phyloP scores from a whole-genome alignment of 2,113 vertebrate genomes.

The Pontoporia blainvillei region DNA sequence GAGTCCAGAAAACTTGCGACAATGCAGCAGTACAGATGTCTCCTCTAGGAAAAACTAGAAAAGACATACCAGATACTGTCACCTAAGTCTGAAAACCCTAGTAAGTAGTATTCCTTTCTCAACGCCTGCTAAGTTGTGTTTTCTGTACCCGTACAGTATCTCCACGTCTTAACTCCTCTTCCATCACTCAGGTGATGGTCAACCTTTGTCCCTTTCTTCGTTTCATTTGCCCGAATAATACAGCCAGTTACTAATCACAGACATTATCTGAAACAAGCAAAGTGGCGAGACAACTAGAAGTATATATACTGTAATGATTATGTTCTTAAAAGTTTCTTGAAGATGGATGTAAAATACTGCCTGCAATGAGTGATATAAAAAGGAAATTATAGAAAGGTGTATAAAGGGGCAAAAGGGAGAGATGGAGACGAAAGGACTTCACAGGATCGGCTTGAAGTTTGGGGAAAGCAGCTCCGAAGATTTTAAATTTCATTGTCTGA shows the following conservation, averaged over 20 bases:
- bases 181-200: neutral
- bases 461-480: neutral
- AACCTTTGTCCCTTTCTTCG: neutral
- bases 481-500: neutral
- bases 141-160: neutral
- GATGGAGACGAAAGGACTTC: neutral
- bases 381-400: neutral
- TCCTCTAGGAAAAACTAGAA: neutral
- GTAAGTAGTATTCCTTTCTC: neutral
- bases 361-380: neutral
- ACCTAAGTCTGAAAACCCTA: neutral
- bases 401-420: neutral
- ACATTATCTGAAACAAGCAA: neutral
- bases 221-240: neutral
- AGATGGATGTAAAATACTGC: neutral
- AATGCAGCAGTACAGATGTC: neutral
- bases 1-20: neutral
- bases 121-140: neutral
- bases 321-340: neutral
- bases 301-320: neutral
- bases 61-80: neutral
- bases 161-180: neutral
- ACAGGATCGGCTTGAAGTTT: neutral
- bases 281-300: neutral
- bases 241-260: neutral